Evolutionary conservation across 1,140 invertebrate species (phyloP).

Genomic region (Dendrolimus kikuchii): DNA sequence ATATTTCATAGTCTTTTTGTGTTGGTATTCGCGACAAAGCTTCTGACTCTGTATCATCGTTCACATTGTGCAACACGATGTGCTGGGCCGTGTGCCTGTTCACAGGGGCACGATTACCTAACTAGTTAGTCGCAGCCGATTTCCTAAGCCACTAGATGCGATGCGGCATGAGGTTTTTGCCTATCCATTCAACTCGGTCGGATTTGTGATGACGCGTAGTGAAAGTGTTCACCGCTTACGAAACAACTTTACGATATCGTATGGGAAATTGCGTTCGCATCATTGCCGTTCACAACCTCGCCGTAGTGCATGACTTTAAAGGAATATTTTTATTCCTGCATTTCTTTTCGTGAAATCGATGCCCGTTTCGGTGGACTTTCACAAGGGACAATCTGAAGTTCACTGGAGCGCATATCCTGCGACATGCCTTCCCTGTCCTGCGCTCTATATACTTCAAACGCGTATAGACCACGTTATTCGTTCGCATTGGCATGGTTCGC

Average conservation of each 20-base stretch:
- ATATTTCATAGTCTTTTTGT: conserved; percentile 40
- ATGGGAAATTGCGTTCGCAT: conserved; percentile 4
- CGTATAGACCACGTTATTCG: not conserved
- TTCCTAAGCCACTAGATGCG: conserved; percentile 25
- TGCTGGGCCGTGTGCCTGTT: conserved; percentile 30
- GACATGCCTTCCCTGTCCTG: conserved; percentile 37
- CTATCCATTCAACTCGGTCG: conserved; percentile 16
- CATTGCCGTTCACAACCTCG: too few species aligned
- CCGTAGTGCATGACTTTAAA: too few species aligned
- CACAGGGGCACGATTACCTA: conserved; percentile 30
- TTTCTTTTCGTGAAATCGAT: conserved; percentile 40
- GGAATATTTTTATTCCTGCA: too few species aligned
- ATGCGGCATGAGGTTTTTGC: conserved; percentile 28
- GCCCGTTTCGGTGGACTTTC: conserved; percentile 34
- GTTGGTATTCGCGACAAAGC: conserved; percentile 30
- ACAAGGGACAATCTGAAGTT: conserved; percentile 46
- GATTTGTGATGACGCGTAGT: conserved; percentile 24
- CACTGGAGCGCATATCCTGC: conserved; percentile 58
- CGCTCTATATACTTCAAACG: not conserved
- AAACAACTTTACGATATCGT: conserved; percentile 16
- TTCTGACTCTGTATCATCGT: conserved; percentile 35
- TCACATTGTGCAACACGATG: conserved; percentile 32
- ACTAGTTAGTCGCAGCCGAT: conserved; percentile 31
- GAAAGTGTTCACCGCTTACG: conserved; percentile 30
- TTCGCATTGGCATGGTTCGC: not conserved